Percentiles rank a stretch among this genome's conserved stretches.
Evolutionary conservation across 2,113 vertebrate species (phyloP).

Genomic region (Hyperoodon ampullatus): DNA sequence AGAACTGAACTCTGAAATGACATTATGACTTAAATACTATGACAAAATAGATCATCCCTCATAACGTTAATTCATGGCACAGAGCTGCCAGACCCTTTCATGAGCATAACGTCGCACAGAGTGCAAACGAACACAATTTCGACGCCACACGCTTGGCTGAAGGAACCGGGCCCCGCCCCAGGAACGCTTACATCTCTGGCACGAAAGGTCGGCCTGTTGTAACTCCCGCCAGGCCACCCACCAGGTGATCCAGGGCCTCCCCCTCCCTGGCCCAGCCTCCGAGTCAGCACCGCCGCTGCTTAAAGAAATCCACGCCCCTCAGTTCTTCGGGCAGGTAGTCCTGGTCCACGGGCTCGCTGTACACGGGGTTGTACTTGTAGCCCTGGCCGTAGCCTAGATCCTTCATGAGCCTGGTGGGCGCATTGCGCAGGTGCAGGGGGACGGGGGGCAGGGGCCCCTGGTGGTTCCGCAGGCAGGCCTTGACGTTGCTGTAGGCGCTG

Average conservation of each 20-base stretch:
- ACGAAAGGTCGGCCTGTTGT: not conserved
- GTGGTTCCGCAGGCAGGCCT: conserved; percentile 93
- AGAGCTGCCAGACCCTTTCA: conserved; percentile 71
- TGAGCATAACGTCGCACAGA: conserved; percentile 49
- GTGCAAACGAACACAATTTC: conserved; percentile 69
- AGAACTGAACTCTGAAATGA: conserved; percentile 74
- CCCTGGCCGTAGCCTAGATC: conserved; percentile 93
- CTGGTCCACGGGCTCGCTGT: conserved; percentile 90
- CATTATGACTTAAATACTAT: conserved; percentile 76
- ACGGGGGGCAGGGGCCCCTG: conserved; percentile 93
- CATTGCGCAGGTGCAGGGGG: conserved; percentile 95
- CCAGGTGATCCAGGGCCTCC: too few relatives aligned
- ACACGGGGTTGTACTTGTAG: conserved; percentile 95
- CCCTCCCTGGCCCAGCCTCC: accelerated
- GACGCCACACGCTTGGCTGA: conserved; percentile 56
- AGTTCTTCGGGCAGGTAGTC: conserved; percentile 94
- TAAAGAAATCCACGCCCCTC: conserved; percentile 90
- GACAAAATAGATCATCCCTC: conserved; percentile 71
- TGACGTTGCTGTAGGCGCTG: conserved; percentile 92
- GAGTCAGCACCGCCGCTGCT: conserved; percentile 71
- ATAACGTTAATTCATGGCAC: conserved; percentile 72
- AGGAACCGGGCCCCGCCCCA: not conserved
- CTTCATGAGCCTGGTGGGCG: conserved; percentile 95
- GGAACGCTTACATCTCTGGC: conserved; percentile 28
- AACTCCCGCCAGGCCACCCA: not conserved